phyloP scores from a whole-genome alignment of 2,888 invertebrate species.

The Drosophila acutilabella region DNA sequence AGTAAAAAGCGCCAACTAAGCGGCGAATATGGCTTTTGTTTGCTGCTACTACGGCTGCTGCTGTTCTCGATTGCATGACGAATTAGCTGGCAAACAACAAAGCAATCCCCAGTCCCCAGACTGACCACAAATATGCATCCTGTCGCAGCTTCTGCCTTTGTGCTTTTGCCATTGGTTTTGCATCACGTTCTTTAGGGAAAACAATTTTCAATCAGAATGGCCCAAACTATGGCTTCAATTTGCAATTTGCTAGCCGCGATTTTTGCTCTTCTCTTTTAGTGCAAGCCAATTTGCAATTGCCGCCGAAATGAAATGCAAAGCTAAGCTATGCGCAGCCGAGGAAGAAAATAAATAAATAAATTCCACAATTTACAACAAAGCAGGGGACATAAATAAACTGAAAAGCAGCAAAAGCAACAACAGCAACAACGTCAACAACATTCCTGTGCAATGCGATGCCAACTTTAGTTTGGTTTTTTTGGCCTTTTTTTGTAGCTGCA shows the following conservation, averaged over 20 bases:
- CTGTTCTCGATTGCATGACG: constrained; percentile 70
- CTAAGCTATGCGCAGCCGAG: constrained; percentile 45
- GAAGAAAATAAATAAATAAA: constrained; percentile 7
- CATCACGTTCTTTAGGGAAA: constrained; percentile 74
- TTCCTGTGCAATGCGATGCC: constrained; percentile 45
- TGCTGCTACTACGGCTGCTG: constrained; percentile 37
- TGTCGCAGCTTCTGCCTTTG: constrained; percentile 1
- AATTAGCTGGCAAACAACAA: constrained; percentile 55
- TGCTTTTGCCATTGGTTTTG: constrained; percentile 31
- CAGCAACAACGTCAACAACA: constrained; percentile 22
- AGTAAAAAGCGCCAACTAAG: constrained; percentile 78
- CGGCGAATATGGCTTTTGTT: constrained; percentile 67
- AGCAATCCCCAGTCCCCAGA: constrained; percentile 45
- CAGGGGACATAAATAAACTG: constrained; percentile 50
- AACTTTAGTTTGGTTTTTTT: constrained; percentile 21
- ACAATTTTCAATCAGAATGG: constrained; percentile 75
- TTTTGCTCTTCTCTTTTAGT: background rate
- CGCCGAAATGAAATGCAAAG: constrained; percentile 71
- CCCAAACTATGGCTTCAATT: constrained; percentile 37
- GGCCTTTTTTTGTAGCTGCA: constrained; percentile 26
- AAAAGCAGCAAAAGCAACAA: constrained; percentile 27
- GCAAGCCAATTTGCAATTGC: constrained; percentile 68
- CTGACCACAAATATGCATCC: constrained; percentile 73
- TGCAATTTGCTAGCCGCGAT: constrained; percentile 45
- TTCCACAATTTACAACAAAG: constrained; percentile 33